Evolutionary conservation across 2,797 vertebrate species (phyloP), one percentile per base, ranked within the genome.

Genomic region (Poeciliopsis paucimaculata): DNA sequence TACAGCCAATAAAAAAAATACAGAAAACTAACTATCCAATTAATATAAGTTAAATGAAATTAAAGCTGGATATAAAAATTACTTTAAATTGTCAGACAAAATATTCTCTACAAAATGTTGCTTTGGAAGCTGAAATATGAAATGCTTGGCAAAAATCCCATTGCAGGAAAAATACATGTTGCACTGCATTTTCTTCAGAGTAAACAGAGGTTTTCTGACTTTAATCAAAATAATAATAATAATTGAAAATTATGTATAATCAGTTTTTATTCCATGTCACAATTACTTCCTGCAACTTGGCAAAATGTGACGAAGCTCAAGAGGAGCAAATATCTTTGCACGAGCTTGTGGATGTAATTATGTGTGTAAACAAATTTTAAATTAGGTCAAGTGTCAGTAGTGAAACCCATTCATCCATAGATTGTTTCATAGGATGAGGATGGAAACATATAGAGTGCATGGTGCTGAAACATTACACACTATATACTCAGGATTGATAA

Each of bases 401-500:
- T 31, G 15, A 16, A 34, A 36, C 62, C 72, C 47, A 9, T 28
- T 76, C 45, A 75, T 73, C 55, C 55, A 73, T 81, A 77, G 45
- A 55, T 6, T 1, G 20, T 34, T 77, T 81, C 4, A 51, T 46
- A 46, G 64, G 23, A 28, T 4, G 5, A 23, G 36, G 39, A 76
- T 13, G 34, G 26, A 76, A 73, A 28, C 71, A 13, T 51, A 51
- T 28, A 16, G 4, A 16, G 11, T 62, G 15, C 34, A 57, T 2
- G 28, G 41, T n/a, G 41, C 31, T 36, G 77, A 53, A 47, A 23
- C 2, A 76, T 76, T 60, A 74, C 13, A 23, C 41, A 43, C 4
- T 26, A 72, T 16, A 49, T 83, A 79, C 70, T 77, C 49, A 83
- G 78, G 75, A 89, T 83, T 80, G 72, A 87, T 80, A 77, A 49